These are phyloP conservation scores for Oligia fasciuncula DNA, from an alignment of 2,888 invertebrate species.

Conservation along the genomic window DNA sequence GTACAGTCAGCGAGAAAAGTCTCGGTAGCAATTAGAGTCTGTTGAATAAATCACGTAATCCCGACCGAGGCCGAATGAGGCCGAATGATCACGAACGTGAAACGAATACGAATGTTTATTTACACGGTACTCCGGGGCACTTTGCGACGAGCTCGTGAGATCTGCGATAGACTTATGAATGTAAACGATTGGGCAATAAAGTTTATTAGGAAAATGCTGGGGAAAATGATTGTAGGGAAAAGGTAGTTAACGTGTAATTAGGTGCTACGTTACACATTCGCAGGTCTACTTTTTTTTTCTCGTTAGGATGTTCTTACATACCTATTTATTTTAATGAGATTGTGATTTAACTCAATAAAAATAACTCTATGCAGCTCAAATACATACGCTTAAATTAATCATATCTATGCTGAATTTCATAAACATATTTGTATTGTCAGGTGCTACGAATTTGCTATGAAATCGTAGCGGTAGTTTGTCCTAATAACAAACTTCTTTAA, in stretches of 20 bases:
- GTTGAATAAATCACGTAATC: constrained; percentile 77
- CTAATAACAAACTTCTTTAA: neutral
- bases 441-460: constrained; percentile 28
- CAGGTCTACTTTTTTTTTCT: neutral
- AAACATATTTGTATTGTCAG: neutral
- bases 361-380: neutral
- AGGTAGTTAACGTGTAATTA: constrained; percentile 1
- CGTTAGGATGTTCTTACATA: neutral
- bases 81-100: constrained; percentile 71
- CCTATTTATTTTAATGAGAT: neutral
- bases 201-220: constrained; percentile 26
- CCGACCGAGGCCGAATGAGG: constrained; percentile 66
- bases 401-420: neutral
- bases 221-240: constrained; percentile 13
- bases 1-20: constrained; percentile 61
- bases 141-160: constrained; percentile 57
- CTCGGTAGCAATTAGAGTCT: constrained; percentile 71
- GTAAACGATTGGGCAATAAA: constrained; percentile 45
- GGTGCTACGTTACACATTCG: neutral
- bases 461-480: neutral
- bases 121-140: constrained; percentile 72
- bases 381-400: neutral
- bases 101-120: constrained; percentile 76
- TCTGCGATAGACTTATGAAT: constrained; percentile 47
- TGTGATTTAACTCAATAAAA: neutral